These are phyloP conservation scores for Chrysocyon brachyurus DNA, from an alignment of 2,797 vertebrate genomes.

Conservation along the genomic window DNA sequence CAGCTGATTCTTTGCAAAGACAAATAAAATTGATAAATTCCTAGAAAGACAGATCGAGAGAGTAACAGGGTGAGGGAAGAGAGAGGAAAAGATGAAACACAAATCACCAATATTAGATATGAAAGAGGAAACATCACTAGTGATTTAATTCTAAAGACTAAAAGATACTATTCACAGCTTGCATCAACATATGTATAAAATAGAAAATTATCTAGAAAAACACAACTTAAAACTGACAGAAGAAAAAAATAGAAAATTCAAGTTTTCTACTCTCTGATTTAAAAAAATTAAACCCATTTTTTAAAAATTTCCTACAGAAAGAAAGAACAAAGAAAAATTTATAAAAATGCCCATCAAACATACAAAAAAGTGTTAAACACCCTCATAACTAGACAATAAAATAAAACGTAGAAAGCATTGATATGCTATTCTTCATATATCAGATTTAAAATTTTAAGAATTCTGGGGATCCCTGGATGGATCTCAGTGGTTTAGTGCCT, in stretches of 20 bases:
- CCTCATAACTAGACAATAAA: neutral
- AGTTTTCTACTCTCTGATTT: neutral
- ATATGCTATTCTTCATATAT: neutral
- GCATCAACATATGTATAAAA: neutral
- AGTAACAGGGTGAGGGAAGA: too few species aligned
- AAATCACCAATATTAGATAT: neutral
- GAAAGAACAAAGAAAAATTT: neutral
- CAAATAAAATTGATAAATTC: too few species aligned
- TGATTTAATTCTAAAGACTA: neutral
- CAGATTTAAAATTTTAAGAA: neutral
- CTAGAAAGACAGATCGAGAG: too few species aligned
- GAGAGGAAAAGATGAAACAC: too few species aligned
- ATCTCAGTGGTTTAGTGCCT: too few species aligned
- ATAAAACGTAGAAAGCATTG: neutral
- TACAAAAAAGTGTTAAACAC: neutral
- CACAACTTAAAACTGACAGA: neutral
- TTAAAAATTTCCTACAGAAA: neutral
- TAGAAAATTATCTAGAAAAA: neutral
- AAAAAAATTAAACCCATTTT: neutral
- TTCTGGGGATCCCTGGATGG: too few species aligned
- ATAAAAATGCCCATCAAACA: neutral
- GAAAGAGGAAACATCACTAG: neutral
- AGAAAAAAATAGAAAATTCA: neutral
- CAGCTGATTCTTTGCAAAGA: neutral
- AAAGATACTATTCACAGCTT: neutral